Evolutionary conservation across 2,113 vertebrate species (phyloP).

Genomic region (Peromyscus californicus): DNA sequence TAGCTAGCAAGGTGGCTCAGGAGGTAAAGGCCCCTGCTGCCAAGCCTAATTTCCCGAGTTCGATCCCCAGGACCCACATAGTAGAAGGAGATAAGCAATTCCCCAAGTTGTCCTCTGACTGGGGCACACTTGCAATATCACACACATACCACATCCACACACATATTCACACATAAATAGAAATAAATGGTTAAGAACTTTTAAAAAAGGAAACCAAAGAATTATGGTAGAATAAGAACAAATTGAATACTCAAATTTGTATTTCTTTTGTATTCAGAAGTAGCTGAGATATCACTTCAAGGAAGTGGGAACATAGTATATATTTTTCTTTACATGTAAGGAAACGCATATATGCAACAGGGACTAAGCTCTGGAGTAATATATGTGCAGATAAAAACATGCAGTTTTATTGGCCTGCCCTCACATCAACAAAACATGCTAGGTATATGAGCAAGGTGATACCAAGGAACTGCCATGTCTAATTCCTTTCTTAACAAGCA

Average conservation of each 20-base stretch:
- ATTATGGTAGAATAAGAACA: slow-evolving; percentile 32
- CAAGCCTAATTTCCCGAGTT: not conserved
- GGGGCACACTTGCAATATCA: not conserved
- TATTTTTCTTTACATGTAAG: not conserved
- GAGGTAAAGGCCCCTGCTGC: not conserved
- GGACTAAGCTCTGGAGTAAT: slow-evolving; percentile 33
- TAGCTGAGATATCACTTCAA: slow-evolving; percentile 40
- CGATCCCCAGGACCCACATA: not conserved
- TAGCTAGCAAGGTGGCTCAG: not conserved
- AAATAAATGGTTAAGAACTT: not conserved
- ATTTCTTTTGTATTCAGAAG: slow-evolving; percentile 45
- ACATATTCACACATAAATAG: not conserved
- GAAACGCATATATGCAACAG: not conserved
- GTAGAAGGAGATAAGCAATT: not conserved
- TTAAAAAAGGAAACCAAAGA: not conserved
- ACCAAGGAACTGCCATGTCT: not conserved
- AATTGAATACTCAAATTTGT: slow-evolving; percentile 49
- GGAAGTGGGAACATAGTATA: not conserved
- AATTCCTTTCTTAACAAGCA: not conserved
- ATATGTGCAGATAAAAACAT: not conserved
- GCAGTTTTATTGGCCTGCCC: slow-evolving; percentile 31
- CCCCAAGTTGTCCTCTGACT: not conserved
- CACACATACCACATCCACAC: not conserved
- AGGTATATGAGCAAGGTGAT: slow-evolving; percentile 6
- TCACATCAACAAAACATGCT: slow-evolving; percentile 45